A percentile compares a stretch with the other conserved stretches of the same genome.
These are phyloP conservation scores for Willisornis vidua DNA, from an alignment of 2,113 vertebrate species.

Conservation along the genomic window DNA sequence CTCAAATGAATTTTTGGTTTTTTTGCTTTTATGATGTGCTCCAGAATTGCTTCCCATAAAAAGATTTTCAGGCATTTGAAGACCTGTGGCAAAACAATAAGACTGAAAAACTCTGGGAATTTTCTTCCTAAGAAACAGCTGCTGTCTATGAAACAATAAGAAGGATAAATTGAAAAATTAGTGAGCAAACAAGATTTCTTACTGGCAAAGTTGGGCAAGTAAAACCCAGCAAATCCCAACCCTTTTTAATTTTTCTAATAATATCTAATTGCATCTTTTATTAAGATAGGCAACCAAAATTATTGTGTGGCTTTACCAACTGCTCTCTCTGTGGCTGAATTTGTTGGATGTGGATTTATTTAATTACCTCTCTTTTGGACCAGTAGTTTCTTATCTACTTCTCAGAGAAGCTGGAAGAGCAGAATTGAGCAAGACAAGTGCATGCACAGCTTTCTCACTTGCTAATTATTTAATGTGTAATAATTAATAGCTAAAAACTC, in stretches of 20 bases:
- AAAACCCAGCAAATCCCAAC: not conserved
- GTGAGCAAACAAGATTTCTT: not conserved
- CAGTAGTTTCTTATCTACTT: not conserved
- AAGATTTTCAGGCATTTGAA: not conserved
- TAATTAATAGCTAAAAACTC: not conserved
- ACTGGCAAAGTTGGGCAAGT: not conserved
- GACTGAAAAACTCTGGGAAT: not conserved
- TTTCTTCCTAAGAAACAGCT: not conserved
- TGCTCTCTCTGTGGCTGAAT: not conserved
- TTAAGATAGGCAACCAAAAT: not conserved
- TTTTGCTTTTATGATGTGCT: not conserved
- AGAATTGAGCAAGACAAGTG: not conserved
- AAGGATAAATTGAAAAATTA: not conserved
- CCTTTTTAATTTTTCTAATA: not conserved
- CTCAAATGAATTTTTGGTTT: not conserved
- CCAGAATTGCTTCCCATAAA: not conserved
- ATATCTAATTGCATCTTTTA: not conserved
- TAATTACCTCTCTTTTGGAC: not conserved
- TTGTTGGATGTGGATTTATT: not conserved
- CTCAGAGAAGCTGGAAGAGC: not conserved
- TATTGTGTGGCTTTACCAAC: not conserved
- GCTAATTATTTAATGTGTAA: not conserved
- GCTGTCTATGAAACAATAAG: not conserved
- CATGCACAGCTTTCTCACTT: not conserved
- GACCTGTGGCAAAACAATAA: not conserved